phyloP scores from a whole-genome alignment of 2,888 invertebrate species.

The Hirtodrosophila histrioides region DNA sequence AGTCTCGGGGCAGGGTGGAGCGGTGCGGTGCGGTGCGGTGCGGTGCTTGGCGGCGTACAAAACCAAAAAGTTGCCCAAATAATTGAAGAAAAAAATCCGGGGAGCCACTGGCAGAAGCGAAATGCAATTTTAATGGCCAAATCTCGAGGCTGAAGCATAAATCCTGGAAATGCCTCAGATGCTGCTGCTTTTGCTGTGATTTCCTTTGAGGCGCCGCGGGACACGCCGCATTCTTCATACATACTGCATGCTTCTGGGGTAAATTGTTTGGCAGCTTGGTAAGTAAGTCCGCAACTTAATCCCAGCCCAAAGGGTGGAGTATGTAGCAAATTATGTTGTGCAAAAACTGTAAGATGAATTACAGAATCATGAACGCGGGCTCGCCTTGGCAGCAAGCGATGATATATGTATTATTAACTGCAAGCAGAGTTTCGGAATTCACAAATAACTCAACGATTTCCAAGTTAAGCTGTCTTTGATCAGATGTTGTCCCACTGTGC shows the following conservation, averaged over 20 bases:
- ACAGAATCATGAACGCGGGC: neutral
- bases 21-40: too few relatives aligned
- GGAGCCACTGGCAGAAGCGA: slow-evolving; percentile 28
- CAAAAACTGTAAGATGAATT: slow-evolving; percentile 22
- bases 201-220: slow-evolving; percentile 38
- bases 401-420: slow-evolving; percentile 10
- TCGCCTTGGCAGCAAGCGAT: neutral
- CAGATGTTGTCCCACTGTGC: slow-evolving; percentile 30
- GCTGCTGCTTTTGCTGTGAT: slow-evolving; percentile 39
- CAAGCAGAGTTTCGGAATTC: neutral
- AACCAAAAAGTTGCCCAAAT: slow-evolving; percentile 27
- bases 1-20: neutral
- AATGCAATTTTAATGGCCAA: slow-evolving; percentile 57
- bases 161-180: slow-evolving; percentile 47
- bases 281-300: slow-evolving; percentile 18
- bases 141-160: slow-evolving; percentile 42
- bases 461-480: too few relatives aligned
- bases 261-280: slow-evolving; percentile 51
- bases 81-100: slow-evolving; percentile 24
- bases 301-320: too few relatives aligned
- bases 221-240: slow-evolving; percentile 33
- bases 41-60: too few relatives aligned
- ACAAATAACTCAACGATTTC: neutral
- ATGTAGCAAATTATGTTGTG: slow-evolving; percentile 6
- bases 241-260: slow-evolving; percentile 33